Evolutionary conservation across 1,140 invertebrate genomes (phyloP).

Genomic region (Drosophila gunungcola): DNA sequence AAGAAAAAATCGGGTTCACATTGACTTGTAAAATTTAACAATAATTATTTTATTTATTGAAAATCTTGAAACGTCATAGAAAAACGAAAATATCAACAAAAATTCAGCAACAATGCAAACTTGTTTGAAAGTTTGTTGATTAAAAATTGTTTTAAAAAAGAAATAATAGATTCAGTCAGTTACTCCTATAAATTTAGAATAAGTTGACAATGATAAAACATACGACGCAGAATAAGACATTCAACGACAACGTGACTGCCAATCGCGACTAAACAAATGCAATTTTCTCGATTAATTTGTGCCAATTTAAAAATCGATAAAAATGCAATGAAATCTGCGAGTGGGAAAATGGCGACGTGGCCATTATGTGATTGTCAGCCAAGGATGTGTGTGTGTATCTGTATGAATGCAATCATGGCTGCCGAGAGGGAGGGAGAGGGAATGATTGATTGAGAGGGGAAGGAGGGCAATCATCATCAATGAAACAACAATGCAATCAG

Average conservation of each 20-base stretch:
- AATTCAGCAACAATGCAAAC: no score
- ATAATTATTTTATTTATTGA: no score
- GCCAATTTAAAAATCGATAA: constrained; percentile 72
- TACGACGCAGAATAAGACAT: background rate
- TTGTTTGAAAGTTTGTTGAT: no score
- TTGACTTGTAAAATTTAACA: no score
- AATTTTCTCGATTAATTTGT: constrained; percentile 51
- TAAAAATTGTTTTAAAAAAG: background rate
- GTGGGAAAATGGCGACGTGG: constrained; percentile 4
- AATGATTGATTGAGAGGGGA: constrained; percentile 22
- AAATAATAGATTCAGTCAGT: background rate
- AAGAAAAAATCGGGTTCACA: no score
- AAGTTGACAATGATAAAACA: background rate
- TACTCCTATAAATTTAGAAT: background rate
- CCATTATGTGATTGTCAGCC: constrained; percentile 32
- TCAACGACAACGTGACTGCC: background rate
- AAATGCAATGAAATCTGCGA: constrained; percentile 32
- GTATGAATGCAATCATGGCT: constrained; percentile 2
- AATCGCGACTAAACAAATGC: constrained; percentile 1
- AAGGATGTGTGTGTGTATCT: background rate
- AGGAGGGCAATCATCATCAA: constrained; percentile 23
- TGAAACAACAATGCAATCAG: constrained; percentile 70
- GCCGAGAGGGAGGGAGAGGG: background rate
- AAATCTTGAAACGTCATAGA: no score
- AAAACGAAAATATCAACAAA: no score